These are phyloP conservation scores for Amphimallon solstitiale DNA, from an alignment of 2,888 invertebrate genomes.

Conservation along the genomic window DNA sequence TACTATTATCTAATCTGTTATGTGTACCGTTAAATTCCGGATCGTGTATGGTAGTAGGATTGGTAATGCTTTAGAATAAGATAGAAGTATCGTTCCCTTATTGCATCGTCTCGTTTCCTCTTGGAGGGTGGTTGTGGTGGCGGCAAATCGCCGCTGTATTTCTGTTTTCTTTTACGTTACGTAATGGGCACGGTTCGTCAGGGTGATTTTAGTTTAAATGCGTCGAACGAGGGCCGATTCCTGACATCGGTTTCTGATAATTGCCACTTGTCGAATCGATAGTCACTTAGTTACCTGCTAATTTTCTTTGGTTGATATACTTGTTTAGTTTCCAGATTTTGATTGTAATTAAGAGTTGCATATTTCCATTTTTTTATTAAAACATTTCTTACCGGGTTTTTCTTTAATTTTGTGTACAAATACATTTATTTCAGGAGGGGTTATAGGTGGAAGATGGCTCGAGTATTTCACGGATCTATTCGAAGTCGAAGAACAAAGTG, in stretches of 20 bases:
- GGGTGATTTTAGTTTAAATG: conserved; percentile 14
- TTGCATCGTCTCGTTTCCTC: not conserved
- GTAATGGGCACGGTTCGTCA: conserved; percentile 20
- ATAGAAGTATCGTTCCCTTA: not conserved
- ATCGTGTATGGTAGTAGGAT: conserved; percentile 4
- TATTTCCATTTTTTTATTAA: not conserved
- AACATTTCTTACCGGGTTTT: no score
- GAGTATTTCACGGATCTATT: no score
- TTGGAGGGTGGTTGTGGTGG: conserved; percentile 6
- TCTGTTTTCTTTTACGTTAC: conserved; percentile 42
- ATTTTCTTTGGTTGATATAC: not conserved
- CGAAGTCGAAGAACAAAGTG: no score
- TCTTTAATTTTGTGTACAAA: no score
- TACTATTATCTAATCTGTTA: conserved; percentile 39
- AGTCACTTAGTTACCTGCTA: not conserved
- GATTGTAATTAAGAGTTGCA: not conserved
- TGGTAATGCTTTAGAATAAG: not conserved
- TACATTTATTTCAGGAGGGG: no score
- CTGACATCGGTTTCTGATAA: conserved; percentile 11
- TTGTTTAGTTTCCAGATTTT: not conserved
- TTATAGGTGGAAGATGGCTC: no score
- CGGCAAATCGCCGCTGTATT: conserved; percentile 36
- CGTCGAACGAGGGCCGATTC: conserved; percentile 3
- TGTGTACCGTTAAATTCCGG: conserved; percentile 31
- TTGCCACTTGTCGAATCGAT: not conserved